Evolutionary conservation across 2,113 vertebrate species (phyloP), one percentile per base, ranked within the genome.

Genomic region (Micronisus gabar): DNA sequence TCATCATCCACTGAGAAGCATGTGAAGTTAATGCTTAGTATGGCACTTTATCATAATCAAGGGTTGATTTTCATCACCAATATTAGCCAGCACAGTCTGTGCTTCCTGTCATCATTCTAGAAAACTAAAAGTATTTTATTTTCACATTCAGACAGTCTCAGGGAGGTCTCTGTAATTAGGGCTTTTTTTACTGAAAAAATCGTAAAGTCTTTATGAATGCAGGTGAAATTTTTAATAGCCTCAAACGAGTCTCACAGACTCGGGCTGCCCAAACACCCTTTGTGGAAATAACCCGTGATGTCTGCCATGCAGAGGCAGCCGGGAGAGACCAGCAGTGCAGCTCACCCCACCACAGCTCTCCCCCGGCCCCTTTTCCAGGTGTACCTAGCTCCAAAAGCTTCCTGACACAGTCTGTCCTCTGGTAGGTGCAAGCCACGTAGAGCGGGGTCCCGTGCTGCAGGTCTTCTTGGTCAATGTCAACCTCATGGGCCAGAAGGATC

Each of bases 351-450:
- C 40, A 36, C 2, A 52, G 38, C 50, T 86, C 16, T 40, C 11
- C 30, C 56, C 29, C 0, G 0, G 29, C 34, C 74, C 53, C 34
- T 48, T 40, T 62, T 41, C 55, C 34, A 53, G 43, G 29, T 94
- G 78, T 97, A 99, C 99, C 99, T 97, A 98, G 97, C 81, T 98
- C 98, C 30, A 99, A 97, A 96, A 99, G 98, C 83, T 98, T 97
- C 97, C 97, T 97, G 27, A 98, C 99, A n/a, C 99, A 99, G n/a
- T 98, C 98, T 45, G 97, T 95, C 40, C 97, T 98, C 78, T 97
- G 97, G 61, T 98, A 97, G 4, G 26, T 90, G 90, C 99, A 99
- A 63, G 99, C 99, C 85, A 98, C 97, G 15, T 99, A 99, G 22
- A 99, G 98, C 0, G 96, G 98, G 13, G 99, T 99, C 86, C 99